Percentiles rank a stretch among this genome's conserved stretches.
These are phyloP conservation scores for Drosophila pruinosa DNA, from an alignment of 1,140 invertebrate genomes.

Conservation along the genomic window DNA sequence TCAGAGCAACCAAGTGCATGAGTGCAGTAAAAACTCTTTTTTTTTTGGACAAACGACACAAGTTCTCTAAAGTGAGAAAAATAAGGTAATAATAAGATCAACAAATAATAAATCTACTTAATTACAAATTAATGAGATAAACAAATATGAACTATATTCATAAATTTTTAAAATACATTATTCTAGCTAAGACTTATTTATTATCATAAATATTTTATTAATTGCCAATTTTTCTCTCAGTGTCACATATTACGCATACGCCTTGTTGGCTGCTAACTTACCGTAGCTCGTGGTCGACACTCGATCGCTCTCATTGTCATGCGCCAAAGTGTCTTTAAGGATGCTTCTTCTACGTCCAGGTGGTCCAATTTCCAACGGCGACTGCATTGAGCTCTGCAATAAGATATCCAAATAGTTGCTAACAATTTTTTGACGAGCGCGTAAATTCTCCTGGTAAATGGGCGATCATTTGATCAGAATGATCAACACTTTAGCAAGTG, in stretches of 20 bases:
- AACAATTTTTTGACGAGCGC: slow-evolving; percentile 29
- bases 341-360: slow-evolving; percentile 86
- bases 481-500: slow-evolving; percentile 2
- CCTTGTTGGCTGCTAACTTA: slow-evolving; percentile 34
- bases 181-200: neutral
- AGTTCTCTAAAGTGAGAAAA: neutral
- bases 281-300: slow-evolving; percentile 73
- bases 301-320: slow-evolving; percentile 76
- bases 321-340: slow-evolving; percentile 84
- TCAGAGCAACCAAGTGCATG: neutral
- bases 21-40: too few relatives aligned
- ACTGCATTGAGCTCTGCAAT: slow-evolving; percentile 66
- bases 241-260: neutral
- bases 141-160: too few relatives aligned
- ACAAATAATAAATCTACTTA: too few relatives aligned
- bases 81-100: too few relatives aligned
- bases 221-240: neutral
- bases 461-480: neutral
- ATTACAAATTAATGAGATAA: too few relatives aligned
- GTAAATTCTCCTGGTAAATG: neutral
- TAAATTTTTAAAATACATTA: neutral
- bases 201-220: neutral
- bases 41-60: neutral
- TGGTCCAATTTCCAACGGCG: slow-evolving; percentile 82
- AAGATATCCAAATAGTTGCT: slow-evolving; percentile 14